Evolutionary conservation across 2,797 vertebrate genomes (phyloP), one percentile per base, ranked within the genome.

Genomic region (Perodicticus potto): DNA sequence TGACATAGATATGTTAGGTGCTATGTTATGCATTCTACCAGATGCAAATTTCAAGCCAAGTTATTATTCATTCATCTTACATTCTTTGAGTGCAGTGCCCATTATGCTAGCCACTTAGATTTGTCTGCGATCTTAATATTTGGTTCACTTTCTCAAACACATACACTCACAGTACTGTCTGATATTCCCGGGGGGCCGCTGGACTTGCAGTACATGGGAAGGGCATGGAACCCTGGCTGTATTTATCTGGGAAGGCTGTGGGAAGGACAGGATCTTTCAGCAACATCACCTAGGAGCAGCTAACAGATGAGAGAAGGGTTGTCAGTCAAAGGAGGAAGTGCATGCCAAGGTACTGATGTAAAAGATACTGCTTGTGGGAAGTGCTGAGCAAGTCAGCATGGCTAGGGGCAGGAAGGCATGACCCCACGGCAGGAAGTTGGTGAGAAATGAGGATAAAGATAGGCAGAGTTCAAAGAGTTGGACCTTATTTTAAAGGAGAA

Each of bases 401-500:
- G 3, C 17, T 3, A 9, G 20, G n/a, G n/a, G n/a, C n/a, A n/a
- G n/a, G n/a, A n/a, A n/a, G 78, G 45, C 43, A 65, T 37, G 57
- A 32, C 32, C 37, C 65, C 29, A 45, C 82, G 69, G 37, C n/a
- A 82, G 80, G 32, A 82, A 49, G 19, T 84, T 81, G 80, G 22
- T 91, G 45, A 69, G 65, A 32, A 49, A 19, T 20, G 45, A 81
- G 69, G 65, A 32, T 69, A 45, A 92, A 9, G 55, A 43, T 13
- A 90, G 22, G 19, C 55, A 83, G 77, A 43, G 37, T 16, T 69
- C 72, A 84, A 37, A 32, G 72, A 45, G 1, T 40, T 94, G n/a
- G 63, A 43, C 22, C 43, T 94, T 78, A 5, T 82, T 29, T 83
- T 90, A 55, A 89, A 69, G 78, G 72, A 86, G 45, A 89, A 49